Conservation (phyloP, 2,797 vertebrate species). For the Hybognathus amarus region DNA sequence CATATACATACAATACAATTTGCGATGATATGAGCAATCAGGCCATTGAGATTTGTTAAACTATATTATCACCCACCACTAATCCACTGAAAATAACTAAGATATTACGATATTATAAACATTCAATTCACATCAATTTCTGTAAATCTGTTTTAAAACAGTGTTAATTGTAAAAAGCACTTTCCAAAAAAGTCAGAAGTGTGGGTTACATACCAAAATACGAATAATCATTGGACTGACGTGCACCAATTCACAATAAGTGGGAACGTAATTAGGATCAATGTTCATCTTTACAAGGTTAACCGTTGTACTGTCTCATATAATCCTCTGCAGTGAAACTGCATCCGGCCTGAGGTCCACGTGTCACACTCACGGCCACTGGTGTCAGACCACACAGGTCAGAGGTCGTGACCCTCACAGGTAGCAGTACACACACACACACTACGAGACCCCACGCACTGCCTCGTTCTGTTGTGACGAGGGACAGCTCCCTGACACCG, state of each 20-base stretch:
- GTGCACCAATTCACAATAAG: not conserved
- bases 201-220: not conserved
- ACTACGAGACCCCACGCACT: slow-evolving; percentile 69
- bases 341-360: not conserved
- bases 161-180: not conserved
- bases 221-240: not conserved
- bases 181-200: not conserved
- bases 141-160: too few relatives aligned
- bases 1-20: too few relatives aligned
- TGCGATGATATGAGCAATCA: too few relatives aligned
- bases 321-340: not conserved
- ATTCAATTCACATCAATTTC: not conserved
- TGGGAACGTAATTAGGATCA: not conserved
- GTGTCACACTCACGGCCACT: not conserved
- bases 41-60: too few relatives aligned
- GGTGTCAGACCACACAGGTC: not conserved
- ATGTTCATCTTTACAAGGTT: not conserved
- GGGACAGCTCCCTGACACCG: slow-evolving; percentile 70
- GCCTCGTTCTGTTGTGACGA: slow-evolving; percentile 73
- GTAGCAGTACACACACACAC: slow-evolving; percentile 68
- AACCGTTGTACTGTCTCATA: not conserved
- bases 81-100: not conserved
- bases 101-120: not conserved
- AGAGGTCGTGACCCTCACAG: slow-evolving; percentile 57
- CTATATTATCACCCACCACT: not conserved